Evolutionary conservation across 2,797 vertebrate species (phyloP), one percentile per base, ranked within the genome.

Genomic region (Thripadectes ignobilis): DNA sequence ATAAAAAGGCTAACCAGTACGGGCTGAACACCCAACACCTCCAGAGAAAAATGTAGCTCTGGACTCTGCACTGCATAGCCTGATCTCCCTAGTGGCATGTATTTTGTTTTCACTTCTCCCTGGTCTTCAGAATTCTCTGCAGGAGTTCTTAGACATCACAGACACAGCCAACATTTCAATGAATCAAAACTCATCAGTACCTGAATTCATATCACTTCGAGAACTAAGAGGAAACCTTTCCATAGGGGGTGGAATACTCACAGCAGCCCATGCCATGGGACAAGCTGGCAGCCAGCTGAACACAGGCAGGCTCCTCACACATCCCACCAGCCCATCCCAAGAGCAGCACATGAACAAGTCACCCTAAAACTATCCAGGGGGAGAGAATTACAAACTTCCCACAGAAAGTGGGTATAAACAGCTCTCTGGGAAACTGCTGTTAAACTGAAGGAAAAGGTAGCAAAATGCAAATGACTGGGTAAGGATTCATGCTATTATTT

Each of bases 301-400:
- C n/a, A 15, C 0, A 0, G 22, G 58, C n/a, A 45, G 14, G 63
- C 27, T 76, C 36, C 49, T 59, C 41, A 32, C 23, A 41, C 0
- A 0, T 46, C 26, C 76, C n/a, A 29, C 39, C 54, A 75, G n/a
- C 15, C 52, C 27, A 4, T 45, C 39, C 23, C 45, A 45, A 45
- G 45, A 20, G 45, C 45, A 45, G 45, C 36, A 54, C 39, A 20
- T 58, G 48, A 62, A 43, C 43, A 78, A 62, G 26, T 77, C 41
- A 65, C 52, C 26, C 34, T 46, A 57, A 83, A 65, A 52, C 30
- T 16, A 22, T 30, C 54, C 2, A 45, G 0, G 5, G 26, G 41
- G 34, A 74, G 38, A 72, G 15, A 83, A 77, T 16, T 30, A 84
- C 45, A 61, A 36, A 20, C 7, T 59, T 59, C 67, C 27, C 34